Percentiles rank a stretch among this genome's conserved stretches.
Conservation (phyloP, 2,888 invertebrate genomes). For the Cephus pygmeus region DNA sequence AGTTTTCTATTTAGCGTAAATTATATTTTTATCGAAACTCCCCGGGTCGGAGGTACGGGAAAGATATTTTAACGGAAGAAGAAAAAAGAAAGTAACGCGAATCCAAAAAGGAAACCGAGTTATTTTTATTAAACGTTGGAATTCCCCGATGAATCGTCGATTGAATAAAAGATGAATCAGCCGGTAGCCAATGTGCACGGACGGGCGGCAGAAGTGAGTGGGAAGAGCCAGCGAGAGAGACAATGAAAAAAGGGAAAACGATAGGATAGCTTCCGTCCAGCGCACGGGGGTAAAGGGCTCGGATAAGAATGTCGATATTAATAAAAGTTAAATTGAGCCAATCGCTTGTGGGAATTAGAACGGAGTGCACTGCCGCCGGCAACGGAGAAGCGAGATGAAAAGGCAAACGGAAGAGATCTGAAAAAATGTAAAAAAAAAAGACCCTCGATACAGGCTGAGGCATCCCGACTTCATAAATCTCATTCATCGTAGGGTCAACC, state of each 20-base stretch:
- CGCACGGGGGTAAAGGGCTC: slow-evolving; percentile 29
- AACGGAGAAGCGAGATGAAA: slow-evolving; percentile 14
- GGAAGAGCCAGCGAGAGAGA: slow-evolving; percentile 22
- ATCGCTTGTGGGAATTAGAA: slow-evolving; percentile 55
- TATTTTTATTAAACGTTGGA: slow-evolving; percentile 54
- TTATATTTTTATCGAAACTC: neutral
- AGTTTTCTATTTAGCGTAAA: neutral
- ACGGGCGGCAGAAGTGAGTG: slow-evolving; percentile 2
- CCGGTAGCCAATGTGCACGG: slow-evolving; percentile 19
- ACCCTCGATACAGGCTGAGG: neutral
- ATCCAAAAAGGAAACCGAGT: slow-evolving; percentile 31
- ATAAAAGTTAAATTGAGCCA: slow-evolving; percentile 60
- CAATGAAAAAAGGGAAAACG: neutral
- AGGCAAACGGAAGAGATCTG: slow-evolving; percentile 28
- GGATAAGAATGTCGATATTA: slow-evolving; percentile 59
- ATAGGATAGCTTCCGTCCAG: slow-evolving; percentile 29
- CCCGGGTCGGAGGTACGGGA: neutral
- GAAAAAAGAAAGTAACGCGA: slow-evolving; percentile 18
- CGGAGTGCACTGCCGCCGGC: slow-evolving; percentile 28
- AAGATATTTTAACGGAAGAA: neutral
- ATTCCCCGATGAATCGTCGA: slow-evolving; percentile 53
- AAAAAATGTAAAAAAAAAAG: slow-evolving; percentile 14
- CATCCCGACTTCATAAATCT: neutral
- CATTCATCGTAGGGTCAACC: neutral
- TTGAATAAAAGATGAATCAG: slow-evolving; percentile 64